Base-by-base conservation (phyloP, 2,888 invertebrate species). In the Laspeyria flexula region DNA sequence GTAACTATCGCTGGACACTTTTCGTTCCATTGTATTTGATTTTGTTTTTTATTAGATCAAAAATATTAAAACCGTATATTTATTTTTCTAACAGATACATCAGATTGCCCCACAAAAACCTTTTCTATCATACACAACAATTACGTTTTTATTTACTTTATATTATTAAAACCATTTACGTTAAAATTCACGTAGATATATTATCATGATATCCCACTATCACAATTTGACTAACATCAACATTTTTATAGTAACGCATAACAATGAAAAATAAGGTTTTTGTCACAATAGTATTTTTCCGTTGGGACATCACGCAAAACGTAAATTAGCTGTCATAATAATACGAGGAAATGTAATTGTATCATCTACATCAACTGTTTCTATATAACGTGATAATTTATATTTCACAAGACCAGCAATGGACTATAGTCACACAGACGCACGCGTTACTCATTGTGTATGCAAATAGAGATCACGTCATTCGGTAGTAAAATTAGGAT, bases 291-390 rank as follows among this genome's bases (percentile, higher is more conserved):
- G 43, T 39, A 30, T 50, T 62, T 61, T 60, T 71, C 59, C 57
- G 64, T 51, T 21, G 40, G 29, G 51, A 40, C 58, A 66, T 65
- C 72, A 72, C 72, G 72, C 69, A 62, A 73, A 69, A 65, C 61
- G 53, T 60, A 71, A 72, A 72, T 72, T 72, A 73, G 58, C 62
- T 60, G 50, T 56, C 55, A 59, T 55, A 62, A 69, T 65, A 56
- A 52, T 59, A 53, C 44, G 45, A 50, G 57, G 43, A 61, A 64
- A 61, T 66, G 51, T 57, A 61, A 64, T 64, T 64, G 61, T 68
- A 53, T 62, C 56, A 57, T 56, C 51, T 57, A 62, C 59, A 60
- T 69, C 56, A 65, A 55, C 48, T 42, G 42, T 53, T 68, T 55
- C 50, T 41, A 51, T 59, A 54, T 58, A 43, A 41, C 37, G 42